A percentile compares a stretch with the other conserved stretches of the same genome.
Evolutionary conservation across 1,140 invertebrate genomes (phyloP).

Genomic region (Trichomalopsis sarcophagae): DNA sequence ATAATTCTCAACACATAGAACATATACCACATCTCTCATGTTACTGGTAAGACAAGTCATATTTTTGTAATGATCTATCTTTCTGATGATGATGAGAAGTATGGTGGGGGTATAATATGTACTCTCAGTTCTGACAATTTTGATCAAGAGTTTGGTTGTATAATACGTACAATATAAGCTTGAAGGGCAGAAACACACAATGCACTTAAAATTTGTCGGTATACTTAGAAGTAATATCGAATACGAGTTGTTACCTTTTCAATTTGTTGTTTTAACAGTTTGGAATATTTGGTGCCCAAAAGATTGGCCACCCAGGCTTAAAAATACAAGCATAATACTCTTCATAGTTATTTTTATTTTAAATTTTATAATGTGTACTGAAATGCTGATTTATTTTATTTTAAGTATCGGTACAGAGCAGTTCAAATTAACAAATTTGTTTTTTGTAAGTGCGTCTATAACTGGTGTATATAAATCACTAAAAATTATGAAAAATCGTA

Average conservation of each 20-base stretch:
- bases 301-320: background rate
- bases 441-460: constrained; percentile 31
- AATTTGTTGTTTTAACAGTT: constrained; percentile 30
- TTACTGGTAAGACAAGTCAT: too few species aligned
- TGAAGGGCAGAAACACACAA: background rate
- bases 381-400: constrained; percentile 30
- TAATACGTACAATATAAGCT: background rate
- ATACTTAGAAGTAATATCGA: constrained; percentile 13
- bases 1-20: background rate
- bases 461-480: constrained; percentile 32
- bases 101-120: too few species aligned
- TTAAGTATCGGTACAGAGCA: constrained; percentile 8
- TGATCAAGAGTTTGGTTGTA: background rate
- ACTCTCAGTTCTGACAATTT: background rate
- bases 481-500: background rate
- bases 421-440: constrained; percentile 37
- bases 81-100: too few species aligned
- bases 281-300: constrained; percentile 35
- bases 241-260: constrained; percentile 17
- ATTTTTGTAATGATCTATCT: too few species aligned
- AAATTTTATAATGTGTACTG: constrained; percentile 6
- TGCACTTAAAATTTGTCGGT: background rate
- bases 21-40: too few species aligned
- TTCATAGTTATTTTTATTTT: background rate
- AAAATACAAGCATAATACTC: background rate